Evolutionary conservation across 2,797 vertebrate species (phyloP), one percentile per base, ranked within the genome.

Genomic region (Arrhamphus sclerolepis): DNA sequence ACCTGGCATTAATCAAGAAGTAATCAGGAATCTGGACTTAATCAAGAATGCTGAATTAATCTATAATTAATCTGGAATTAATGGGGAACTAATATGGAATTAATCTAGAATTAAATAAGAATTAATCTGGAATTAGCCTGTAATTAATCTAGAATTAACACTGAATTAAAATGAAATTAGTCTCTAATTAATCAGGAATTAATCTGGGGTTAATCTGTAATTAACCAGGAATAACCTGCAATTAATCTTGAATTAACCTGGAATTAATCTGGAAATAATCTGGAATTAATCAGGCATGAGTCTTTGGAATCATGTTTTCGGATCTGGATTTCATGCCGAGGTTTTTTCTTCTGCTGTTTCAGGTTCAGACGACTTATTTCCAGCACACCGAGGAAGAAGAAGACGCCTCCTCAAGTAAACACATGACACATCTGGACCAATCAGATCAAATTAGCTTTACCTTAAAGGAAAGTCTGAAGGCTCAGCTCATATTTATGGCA

Each of bases 311-410:
- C 3, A 6, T 26, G 24, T 26, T 6, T 26, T 26, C 24, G 6
- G 24, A 3, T 48, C 17, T 28, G 43, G 43, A n/a, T n/a, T n/a
- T 28, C 24, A 48, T 48, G 10, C 31, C 13, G 8, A 9, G 1
- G 21, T 21, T 14, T 21, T 21, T 14, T 21, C 29, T 43, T 18
- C 2, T 49, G 62, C 28, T 75, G 66, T 86, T 87, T 13, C 77
- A 97, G 95, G 81, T 92, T 96, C 70, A 93, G 93, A 38, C 95
- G 93, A 1, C 88, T 97, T 42, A 92, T 96, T 77, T 95, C 95
- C 1, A 82, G 92, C 1, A 87, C 92, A 59, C 87, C 92, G 1
- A 87, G 90, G 41, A 97, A 95, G 89, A 97, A 94, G 82, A 91
- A 82, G 42, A 77, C 88, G 1, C 17, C 62, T 0, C 72, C 85